Conservation (phyloP, 2,888 invertebrate genomes). For the Acanthococcus lagerstroemiae region DNA sequence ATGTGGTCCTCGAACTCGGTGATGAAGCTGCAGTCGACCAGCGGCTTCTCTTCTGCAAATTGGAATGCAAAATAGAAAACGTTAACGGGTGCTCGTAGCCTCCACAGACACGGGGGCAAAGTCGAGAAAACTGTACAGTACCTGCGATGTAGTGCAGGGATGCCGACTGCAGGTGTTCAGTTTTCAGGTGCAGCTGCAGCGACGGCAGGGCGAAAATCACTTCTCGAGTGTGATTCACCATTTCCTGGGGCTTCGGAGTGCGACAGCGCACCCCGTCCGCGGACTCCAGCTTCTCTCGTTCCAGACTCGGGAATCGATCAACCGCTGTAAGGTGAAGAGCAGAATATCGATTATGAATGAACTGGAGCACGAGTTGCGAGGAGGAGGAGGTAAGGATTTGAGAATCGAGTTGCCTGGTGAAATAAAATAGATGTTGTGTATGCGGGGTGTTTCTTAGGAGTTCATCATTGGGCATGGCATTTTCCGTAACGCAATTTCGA, state of each 20-base stretch:
- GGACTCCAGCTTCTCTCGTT: conserved; percentile 52
- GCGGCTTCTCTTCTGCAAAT: conserved; percentile 54
- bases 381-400: too few relatives aligned
- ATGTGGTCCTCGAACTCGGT: conserved; percentile 98
- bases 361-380: neutral
- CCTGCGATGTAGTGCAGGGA: conserved; percentile 57
- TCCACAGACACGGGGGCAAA: neutral
- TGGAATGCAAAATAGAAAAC: neutral
- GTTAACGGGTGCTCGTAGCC: neutral
- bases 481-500: too few relatives aligned
- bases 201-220: conserved; percentile 94
- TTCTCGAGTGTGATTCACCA: conserved; percentile 72
- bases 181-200: conserved; percentile 82
- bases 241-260: conserved; percentile 54
- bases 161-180: conserved; percentile 76
- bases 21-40: conserved; percentile 92
- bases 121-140: too few relatives aligned
- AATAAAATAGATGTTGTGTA: too few relatives aligned
- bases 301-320: conserved; percentile 80
- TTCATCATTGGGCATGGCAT: too few relatives aligned
- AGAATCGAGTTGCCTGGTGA: too few relatives aligned
- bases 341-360: neutral
- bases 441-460: too few relatives aligned
- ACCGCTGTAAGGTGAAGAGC: conserved; percentile 52
- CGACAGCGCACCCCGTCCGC: conserved; percentile 43